Evolutionary conservation across 2,113 vertebrate species (phyloP).

Genomic region (Gallinago paraguaiae): DNA sequence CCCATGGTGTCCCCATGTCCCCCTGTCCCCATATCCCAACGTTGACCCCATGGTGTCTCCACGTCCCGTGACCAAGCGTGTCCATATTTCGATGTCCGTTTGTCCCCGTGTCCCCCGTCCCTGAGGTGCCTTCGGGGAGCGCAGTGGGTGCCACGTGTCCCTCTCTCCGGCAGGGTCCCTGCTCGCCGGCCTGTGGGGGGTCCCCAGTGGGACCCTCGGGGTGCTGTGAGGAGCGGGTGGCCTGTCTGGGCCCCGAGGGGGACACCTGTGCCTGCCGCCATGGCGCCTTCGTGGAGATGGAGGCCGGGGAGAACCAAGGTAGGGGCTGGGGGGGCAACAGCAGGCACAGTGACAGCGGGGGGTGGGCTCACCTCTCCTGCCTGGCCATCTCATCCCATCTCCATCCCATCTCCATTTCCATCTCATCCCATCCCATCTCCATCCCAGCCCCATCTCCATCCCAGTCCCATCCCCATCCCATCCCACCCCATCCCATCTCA

Average conservation of each 20-base stretch:
- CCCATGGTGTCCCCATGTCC: background rate
- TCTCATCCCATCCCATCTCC: no score
- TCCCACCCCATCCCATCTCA: no score
- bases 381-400: background rate
- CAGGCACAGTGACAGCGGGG: background rate
- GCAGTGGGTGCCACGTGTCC: background rate
- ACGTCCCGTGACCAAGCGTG: no score
- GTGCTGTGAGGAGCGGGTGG: background rate
- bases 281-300: background rate
- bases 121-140: no score
- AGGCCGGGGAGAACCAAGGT: background rate
- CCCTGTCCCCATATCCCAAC: background rate
- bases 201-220: accelerated
- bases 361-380: background rate
- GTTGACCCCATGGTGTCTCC: no score
- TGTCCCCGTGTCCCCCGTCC: background rate
- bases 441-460: no score
- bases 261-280: background rate
- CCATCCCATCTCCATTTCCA: no score
- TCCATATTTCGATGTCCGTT: background rate
- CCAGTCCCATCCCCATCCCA: no score
- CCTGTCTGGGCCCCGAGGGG: background rate
- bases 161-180: background rate
- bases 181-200: background rate
- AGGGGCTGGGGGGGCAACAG: background rate